These are phyloP conservation scores for Pelobates fuscus DNA, from an alignment of 2,113 vertebrate species.

Conservation along the genomic window DNA sequence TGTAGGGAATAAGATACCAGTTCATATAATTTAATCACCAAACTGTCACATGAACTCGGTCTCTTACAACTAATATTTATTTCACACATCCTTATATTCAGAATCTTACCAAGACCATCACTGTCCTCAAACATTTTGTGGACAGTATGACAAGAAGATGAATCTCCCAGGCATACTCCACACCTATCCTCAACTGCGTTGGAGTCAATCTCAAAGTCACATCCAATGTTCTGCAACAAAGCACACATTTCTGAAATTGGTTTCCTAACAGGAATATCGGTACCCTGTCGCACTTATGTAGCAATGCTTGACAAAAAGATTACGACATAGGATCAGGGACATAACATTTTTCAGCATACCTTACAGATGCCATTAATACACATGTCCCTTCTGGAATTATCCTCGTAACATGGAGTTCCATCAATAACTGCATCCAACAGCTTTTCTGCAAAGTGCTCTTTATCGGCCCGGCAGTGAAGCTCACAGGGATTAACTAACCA, in stretches of 20 bases:
- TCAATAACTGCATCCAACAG: slow-evolving; percentile 83
- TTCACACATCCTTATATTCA: not conserved
- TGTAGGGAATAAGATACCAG: slow-evolving; percentile 53
- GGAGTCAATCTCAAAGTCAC: slow-evolving; percentile 90
- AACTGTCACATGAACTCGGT: not conserved
- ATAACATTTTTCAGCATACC: slow-evolving; percentile 66
- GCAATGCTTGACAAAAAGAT: too few species aligned
- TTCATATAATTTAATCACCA: not conserved
- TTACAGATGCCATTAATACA: slow-evolving; percentile 96
- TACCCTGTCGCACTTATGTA: too few species aligned
- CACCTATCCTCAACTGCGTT: slow-evolving; percentile 85
- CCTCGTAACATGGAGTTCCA: slow-evolving; percentile 84
- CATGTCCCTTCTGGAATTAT: slow-evolving; percentile 74
- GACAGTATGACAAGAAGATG: slow-evolving; percentile 88
- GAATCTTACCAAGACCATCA: slow-evolving; percentile 82
- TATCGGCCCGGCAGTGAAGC: slow-evolving; percentile 85
- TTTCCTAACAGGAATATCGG: too few species aligned
- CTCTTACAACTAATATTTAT: not conserved
- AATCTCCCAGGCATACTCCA: slow-evolving; percentile 86
- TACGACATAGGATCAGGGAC: too few species aligned
- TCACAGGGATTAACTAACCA: slow-evolving; percentile 85
- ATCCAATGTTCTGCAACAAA: slow-evolving; percentile 83
- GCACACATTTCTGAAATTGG: not conserved
- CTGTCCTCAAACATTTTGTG: slow-evolving; percentile 82
- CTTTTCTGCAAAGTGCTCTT: slow-evolving; percentile 82